These are phyloP conservation scores for Sarcophaga caerulescens DNA, from an alignment of 2,888 invertebrate genomes.

Conservation along the genomic window DNA sequence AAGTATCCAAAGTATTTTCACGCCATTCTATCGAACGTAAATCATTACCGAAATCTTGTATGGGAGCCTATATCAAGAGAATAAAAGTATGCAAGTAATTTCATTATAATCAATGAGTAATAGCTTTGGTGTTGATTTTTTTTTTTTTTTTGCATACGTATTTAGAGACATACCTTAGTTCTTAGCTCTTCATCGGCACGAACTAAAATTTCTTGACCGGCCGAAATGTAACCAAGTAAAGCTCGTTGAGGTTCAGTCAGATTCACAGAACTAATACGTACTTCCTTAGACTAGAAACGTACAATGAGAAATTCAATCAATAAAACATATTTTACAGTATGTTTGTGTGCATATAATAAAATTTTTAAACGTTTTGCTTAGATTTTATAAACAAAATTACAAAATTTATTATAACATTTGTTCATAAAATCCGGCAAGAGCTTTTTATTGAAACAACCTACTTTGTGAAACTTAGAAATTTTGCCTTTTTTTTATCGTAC, in stretches of 20 bases:
- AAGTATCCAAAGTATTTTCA: constrained; percentile 95
- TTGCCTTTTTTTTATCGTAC: constrained; percentile 51
- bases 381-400: not conserved
- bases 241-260: constrained; percentile 96
- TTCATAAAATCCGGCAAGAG: not conserved
- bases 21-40: constrained; percentile 95
- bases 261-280: constrained; percentile 89
- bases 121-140: not conserved
- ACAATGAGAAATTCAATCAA: constrained; percentile 22
- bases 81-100: not conserved
- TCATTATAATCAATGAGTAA: not conserved
- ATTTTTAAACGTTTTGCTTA: not conserved
- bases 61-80: constrained; percentile 79
- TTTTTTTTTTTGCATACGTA: not conserved
- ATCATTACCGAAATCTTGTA: constrained; percentile 90
- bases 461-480: constrained; percentile 74
- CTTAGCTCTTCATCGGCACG: constrained; percentile 91
- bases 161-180: constrained; percentile 78
- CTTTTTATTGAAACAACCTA: constrained; percentile 70
- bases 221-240: constrained; percentile 93
- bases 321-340: not conserved
- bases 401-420: not conserved
- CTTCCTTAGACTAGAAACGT: constrained; percentile 79
- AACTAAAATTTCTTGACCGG: constrained; percentile 93
- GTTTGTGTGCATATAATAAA: too few species aligned